phyloP scores from a whole-genome alignment of 2,113 vertebrate genomes.

The Sander vitreus region DNA sequence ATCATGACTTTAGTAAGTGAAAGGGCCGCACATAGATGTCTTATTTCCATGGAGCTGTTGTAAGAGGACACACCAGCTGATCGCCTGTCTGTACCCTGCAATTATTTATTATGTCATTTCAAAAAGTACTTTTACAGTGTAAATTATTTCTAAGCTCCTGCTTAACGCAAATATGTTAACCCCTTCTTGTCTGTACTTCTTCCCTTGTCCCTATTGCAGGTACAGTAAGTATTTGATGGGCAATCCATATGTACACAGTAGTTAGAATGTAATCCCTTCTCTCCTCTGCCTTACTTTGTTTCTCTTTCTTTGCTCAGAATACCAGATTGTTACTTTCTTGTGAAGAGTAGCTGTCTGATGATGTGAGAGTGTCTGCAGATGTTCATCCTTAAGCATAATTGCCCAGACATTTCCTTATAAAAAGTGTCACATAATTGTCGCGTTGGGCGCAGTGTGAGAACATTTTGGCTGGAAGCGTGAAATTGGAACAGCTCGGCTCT shows the following conservation, averaged over 20 bases:
- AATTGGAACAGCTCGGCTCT: slow-evolving; percentile 58
- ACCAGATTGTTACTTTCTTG: background rate
- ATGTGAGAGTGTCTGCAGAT: slow-evolving; percentile 54
- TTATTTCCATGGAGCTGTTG: too few species aligned
- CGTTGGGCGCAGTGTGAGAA: slow-evolving; percentile 35
- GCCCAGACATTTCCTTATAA: background rate
- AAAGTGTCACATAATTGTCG: slow-evolving; percentile 18
- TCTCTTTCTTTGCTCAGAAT: background rate
- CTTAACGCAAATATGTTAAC: background rate
- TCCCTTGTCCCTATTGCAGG: background rate
- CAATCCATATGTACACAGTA: background rate
- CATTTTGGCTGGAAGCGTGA: slow-evolving; percentile 60
- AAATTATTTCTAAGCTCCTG: background rate
- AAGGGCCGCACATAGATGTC: too few species aligned
- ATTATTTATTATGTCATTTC: background rate
- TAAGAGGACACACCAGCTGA: too few species aligned
- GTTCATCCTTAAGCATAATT: slow-evolving; percentile 44
- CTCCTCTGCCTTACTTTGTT: background rate
- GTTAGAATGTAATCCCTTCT: background rate
- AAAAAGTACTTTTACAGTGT: too few species aligned
- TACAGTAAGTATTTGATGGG: background rate
- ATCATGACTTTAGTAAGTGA: too few species aligned
- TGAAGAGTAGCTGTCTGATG: background rate
- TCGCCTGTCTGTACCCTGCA: background rate
- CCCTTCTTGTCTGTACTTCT: background rate